Base-by-base conservation (phyloP, 1,140 invertebrate species). In the Zophobas atratus region DNA sequence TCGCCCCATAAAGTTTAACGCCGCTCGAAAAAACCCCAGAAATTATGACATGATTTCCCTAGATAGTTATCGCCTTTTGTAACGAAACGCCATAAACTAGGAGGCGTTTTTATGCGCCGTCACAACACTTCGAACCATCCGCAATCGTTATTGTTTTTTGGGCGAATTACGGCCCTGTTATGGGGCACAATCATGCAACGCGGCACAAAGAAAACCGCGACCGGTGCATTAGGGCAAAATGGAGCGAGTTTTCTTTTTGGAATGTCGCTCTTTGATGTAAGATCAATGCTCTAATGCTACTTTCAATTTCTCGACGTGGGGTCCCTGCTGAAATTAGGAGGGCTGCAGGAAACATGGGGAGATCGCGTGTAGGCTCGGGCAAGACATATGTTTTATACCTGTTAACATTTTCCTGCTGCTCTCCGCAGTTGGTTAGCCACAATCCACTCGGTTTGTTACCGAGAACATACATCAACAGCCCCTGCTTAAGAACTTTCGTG, bases 351-450 rank as follows among this genome's bases (percentile, higher is more conserved):
- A 76, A 60, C 74, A 76, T 63, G 74, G 60, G 74, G 56, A 67
- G 55, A 76, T 76, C 56, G 74, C 74, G 74, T 76, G 74, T 67
- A 53, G 49, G 56, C 74, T 63, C 41, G 55, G 46, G 41, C 48
- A 67, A 76, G 74, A 76, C 56, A 76, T 43, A 51, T 63, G 74
- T 53, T 35, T 76, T 73, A 63, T 76, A 76, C 74, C 74, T 76
- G 74, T 63, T 76, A 76, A 63, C 74, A 76, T 60, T 76, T 63
- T 67, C 56, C 74, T 76, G 6, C 2, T 20, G 39, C 60, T 67
- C 60, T 67, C 60, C 60, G 33, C 60, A 67, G 60, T 43, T 67
- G 60, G 60, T 67, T 67, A 67, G 60, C 60, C 60, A 67, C 39
- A 67, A 60, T 60, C 56, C 38, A 67, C 41, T 39, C 60, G 60